Conservation (phyloP, 2,888 invertebrate species). For the Odontocerum albicorne region DNA sequence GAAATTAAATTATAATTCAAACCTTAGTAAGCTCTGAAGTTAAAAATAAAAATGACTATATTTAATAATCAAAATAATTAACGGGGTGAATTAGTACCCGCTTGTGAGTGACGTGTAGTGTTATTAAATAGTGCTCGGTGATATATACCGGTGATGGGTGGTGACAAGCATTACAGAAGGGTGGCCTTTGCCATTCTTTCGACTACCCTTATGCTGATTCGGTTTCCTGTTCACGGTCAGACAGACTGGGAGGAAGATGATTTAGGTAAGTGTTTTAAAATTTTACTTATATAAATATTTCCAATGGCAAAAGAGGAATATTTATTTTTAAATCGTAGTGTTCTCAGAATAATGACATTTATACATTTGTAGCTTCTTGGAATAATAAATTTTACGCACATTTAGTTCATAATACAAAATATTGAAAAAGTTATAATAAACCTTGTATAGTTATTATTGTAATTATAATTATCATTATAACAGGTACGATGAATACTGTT, state of each 20-base stretch:
- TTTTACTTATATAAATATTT: neutral
- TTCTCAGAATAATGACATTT: too few species aligned
- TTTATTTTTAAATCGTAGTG: neutral
- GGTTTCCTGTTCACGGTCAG: slow-evolving; percentile 12
- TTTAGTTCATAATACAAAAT: too few species aligned
- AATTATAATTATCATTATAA: too few species aligned
- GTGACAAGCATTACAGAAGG: slow-evolving; percentile 1
- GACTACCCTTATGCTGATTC: slow-evolving; percentile 17
- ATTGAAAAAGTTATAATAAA: too few species aligned
- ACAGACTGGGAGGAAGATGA: slow-evolving; percentile 34
- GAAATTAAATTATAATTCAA: too few species aligned
- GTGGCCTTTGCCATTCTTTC: slow-evolving; percentile 15
- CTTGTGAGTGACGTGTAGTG: slow-evolving; percentile 22
- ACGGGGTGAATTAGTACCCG: neutral
- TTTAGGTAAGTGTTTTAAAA: slow-evolving; percentile 26
- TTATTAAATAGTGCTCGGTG: slow-evolving; percentile 17
- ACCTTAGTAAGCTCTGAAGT: too few species aligned
- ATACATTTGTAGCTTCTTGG: too few species aligned
- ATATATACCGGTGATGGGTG: slow-evolving; percentile 8
- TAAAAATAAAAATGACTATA: too few species aligned
- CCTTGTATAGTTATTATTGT: too few species aligned
- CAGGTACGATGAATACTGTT: too few species aligned
- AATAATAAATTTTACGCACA: too few species aligned
- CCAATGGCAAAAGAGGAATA: neutral
- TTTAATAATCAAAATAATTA: too few species aligned